These are phyloP conservation scores for roundworm (Caenorhabditis elegans) DNA, from an alignment of 1,140 invertebrate species.

Conservation along the genomic window DNA sequence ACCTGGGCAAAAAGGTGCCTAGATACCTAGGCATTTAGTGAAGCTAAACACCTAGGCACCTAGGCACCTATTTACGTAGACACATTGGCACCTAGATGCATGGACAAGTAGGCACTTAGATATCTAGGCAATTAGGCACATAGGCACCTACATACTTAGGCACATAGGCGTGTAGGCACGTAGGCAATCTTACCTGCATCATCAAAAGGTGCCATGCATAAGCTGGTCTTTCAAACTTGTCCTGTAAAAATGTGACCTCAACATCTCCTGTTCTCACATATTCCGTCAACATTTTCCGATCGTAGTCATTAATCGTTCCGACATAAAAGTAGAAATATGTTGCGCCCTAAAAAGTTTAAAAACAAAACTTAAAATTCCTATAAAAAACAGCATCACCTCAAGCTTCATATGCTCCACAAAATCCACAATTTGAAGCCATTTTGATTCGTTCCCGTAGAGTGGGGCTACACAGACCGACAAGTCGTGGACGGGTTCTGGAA, in stretches of 20 bases:
- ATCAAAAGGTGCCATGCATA: neutral
- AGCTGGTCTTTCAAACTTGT: neutral
- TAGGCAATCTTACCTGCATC: neutral
- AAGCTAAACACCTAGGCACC: no score
- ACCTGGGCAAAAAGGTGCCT: no score
- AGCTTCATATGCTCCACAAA: neutral
- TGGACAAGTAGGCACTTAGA: no score
- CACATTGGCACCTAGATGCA: no score
- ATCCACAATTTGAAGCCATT: constrained; percentile 2
- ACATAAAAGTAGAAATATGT: neutral
- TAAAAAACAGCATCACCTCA: neutral
- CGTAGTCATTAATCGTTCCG: neutral
- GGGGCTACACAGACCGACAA: neutral
- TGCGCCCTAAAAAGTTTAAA: neutral
- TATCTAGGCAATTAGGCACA: no score
- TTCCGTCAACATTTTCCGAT: neutral
- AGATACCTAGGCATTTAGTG: no score
- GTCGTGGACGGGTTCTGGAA: neutral
- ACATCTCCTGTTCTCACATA: neutral
- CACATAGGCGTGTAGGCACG: no score
- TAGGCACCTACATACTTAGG: no score
- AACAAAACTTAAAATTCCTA: neutral
- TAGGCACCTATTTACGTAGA: no score
- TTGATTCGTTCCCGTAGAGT: neutral
- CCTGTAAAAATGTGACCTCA: neutral